Conservation (phyloP, 2,113 vertebrate species). For the Zosterops lateralis region DNA sequence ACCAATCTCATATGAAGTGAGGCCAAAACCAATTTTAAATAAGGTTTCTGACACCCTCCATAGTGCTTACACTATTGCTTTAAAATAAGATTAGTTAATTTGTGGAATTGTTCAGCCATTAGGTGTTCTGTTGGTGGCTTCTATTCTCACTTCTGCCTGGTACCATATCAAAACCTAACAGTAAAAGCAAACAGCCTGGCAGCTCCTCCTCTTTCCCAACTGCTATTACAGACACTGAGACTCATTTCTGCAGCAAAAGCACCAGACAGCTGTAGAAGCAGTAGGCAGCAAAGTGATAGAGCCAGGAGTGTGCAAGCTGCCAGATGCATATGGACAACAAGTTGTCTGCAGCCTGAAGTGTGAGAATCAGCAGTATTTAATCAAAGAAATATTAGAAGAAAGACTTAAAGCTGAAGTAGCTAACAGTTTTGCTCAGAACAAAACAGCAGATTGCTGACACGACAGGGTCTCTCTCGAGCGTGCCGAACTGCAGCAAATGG, state of each 20-base stretch:
- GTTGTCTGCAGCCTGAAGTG: slow-evolving; percentile 39
- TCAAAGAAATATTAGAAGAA: slow-evolving; percentile 32
- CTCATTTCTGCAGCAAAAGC: slow-evolving; percentile 25
- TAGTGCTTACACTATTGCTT: neutral
- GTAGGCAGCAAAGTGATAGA: slow-evolving; percentile 45
- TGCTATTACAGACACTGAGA: neutral
- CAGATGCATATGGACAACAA: slow-evolving; percentile 42
- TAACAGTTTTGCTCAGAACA: slow-evolving; percentile 52
- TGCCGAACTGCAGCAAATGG: slow-evolving; percentile 25
- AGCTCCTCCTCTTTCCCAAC: slow-evolving; percentile 8
- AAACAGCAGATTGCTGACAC: slow-evolving; percentile 55
- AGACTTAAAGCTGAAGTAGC: slow-evolving; percentile 20
- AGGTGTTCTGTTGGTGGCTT: neutral
- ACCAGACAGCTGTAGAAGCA: slow-evolving; percentile 58
- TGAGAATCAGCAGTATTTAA: slow-evolving; percentile 32
- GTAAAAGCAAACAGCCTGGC: neutral
- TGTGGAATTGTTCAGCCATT: neutral
- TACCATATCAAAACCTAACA: neutral
- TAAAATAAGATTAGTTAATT: neutral
- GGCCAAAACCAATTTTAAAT: neutral
- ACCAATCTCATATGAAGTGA: neutral
- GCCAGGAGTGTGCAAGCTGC: slow-evolving; percentile 18
- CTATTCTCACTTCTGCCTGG: neutral
- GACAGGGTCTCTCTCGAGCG: neutral
- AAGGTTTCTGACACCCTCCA: neutral